Percentiles rank a stretch among this genome's conserved stretches.
phyloP scores from a whole-genome alignment of 2,888 invertebrate species.

The Slavum lentiscoides region DNA sequence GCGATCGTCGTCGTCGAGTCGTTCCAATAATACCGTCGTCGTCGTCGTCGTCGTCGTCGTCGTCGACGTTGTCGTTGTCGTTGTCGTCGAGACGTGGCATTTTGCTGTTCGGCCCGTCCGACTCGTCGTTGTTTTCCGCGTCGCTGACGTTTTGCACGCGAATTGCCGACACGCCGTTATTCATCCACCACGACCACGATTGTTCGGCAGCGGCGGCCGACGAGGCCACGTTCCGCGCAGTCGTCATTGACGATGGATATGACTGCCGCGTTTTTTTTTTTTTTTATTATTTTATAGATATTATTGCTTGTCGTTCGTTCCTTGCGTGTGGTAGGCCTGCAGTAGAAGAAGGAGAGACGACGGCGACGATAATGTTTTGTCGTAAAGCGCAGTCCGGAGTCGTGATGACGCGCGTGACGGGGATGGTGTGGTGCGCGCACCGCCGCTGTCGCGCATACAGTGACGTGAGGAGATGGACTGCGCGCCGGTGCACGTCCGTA shows the following conservation, averaged over 20 bases:
- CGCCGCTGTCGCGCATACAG: too few relatives aligned
- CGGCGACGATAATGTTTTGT: too few relatives aligned
- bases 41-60: background rate
- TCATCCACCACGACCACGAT: constrained; percentile 45
- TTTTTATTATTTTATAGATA: too few relatives aligned
- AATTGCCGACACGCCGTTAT: constrained; percentile 15
- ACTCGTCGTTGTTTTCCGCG: constrained; percentile 1
- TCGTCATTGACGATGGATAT: background rate
- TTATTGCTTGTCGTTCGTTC: too few relatives aligned
- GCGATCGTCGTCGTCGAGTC: background rate
- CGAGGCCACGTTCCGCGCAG: constrained; percentile 6
- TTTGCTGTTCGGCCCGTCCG: background rate
- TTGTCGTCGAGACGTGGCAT: background rate
- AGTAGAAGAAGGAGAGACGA: too few relatives aligned
- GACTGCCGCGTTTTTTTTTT: too few relatives aligned
- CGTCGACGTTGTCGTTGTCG: background rate
- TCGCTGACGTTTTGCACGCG: constrained; percentile 7
- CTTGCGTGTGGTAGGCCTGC: too few relatives aligned
- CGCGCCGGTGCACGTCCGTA: too few relatives aligned
- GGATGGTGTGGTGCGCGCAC: too few relatives aligned
- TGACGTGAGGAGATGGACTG: too few relatives aligned
- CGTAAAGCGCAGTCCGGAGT: too few relatives aligned
- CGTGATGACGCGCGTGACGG: too few relatives aligned
- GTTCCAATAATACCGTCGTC: background rate
- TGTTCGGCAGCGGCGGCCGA: constrained; percentile 3